phyloP scores from a whole-genome alignment of 2,797 vertebrate species.

The Pipistrellus kuhlii region DNA sequence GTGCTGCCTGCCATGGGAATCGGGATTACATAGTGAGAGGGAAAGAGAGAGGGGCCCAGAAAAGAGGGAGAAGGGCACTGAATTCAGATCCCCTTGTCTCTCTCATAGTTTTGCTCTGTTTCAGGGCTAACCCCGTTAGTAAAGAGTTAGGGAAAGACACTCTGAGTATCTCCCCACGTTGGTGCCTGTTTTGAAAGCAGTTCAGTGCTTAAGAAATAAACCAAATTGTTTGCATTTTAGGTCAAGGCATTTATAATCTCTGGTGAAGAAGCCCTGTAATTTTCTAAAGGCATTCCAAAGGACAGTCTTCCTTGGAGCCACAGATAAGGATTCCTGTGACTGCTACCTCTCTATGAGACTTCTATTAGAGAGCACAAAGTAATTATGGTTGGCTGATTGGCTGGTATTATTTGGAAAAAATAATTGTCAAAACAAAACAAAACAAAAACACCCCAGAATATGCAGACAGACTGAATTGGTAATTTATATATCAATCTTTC shows the following conservation, averaged over 20 bases:
- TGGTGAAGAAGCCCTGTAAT: slow-evolving; percentile 73
- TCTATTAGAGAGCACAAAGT: slow-evolving; percentile 65
- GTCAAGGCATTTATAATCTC: slow-evolving; percentile 66
- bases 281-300: slow-evolving; percentile 73
- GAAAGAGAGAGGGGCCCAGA: background rate
- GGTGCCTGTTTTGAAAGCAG: slow-evolving; percentile 42
- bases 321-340: slow-evolving; percentile 67
- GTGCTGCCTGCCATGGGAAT: background rate
- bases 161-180: background rate
- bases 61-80: background rate
- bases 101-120: background rate
- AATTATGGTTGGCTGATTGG: slow-evolving; percentile 76
- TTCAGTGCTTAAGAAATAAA: slow-evolving; percentile 69
- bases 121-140: background rate
- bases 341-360: slow-evolving; percentile 65
- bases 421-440: slow-evolving; percentile 69
- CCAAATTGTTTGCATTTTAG: slow-evolving; percentile 69
- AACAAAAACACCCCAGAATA: slow-evolving; percentile 45
- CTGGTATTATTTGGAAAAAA: slow-evolving; percentile 80
- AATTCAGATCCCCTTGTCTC: background rate
- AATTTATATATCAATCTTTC: slow-evolving; percentile 72
- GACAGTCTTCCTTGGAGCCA: slow-evolving; percentile 64
- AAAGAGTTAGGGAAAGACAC: background rate
- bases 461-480: slow-evolving; percentile 71
- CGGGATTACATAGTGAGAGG: background rate